Evolutionary conservation across 2,113 vertebrate genomes (phyloP), one percentile per base, ranked within the genome.

Genomic region (Etia nguti): DNA sequence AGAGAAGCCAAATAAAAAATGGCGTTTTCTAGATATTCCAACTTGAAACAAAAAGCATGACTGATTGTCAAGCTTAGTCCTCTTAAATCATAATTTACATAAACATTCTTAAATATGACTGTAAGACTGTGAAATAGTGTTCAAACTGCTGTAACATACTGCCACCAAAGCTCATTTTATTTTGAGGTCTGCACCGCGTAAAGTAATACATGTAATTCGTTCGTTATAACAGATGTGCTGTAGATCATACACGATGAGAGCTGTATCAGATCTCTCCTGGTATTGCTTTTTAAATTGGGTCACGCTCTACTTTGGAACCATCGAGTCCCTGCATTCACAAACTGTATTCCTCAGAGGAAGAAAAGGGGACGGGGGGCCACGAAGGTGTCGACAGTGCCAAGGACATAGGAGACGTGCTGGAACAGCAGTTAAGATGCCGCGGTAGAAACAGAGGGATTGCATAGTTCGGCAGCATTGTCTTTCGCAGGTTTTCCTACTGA

Each of bases 231-330:
- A 87, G 84, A 90, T 86, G 86, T 6, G 48, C 65, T 18, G 70
- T 46, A 79, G 84, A 89, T 85, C 65, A 75, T 15, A 88, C 34
- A n/a, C 6, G 20, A 50, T 24, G 50, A 77, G 82, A 79, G 57
- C 81, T 36, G 10, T 84, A 85, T 91, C 86, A 34, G 70, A 84
- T 81, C 85, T 65, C 81, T 86, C 70, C 68, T 83, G 86, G 91
- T 93, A 94, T 93, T 92, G 90, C 89, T 90, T 91, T 82, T 86
- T 36, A 56, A 91, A 91, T 79, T 82, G 75, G 88, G 83, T 79
- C 90, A 77, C 29, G 86, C 80, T 88, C 87, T 88, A 88, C 89
- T 93, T 93, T 88, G 85, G 82, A 86, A 84, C 9, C 79, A 55
- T 20, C 46, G 54, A 84, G 80, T 92, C 91, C 84, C 85, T 90